Percentiles rank a stretch among this genome's conserved stretches.
Evolutionary conservation across 1,140 invertebrate genomes (phyloP).

Genomic region (Prorops nasuta): DNA sequence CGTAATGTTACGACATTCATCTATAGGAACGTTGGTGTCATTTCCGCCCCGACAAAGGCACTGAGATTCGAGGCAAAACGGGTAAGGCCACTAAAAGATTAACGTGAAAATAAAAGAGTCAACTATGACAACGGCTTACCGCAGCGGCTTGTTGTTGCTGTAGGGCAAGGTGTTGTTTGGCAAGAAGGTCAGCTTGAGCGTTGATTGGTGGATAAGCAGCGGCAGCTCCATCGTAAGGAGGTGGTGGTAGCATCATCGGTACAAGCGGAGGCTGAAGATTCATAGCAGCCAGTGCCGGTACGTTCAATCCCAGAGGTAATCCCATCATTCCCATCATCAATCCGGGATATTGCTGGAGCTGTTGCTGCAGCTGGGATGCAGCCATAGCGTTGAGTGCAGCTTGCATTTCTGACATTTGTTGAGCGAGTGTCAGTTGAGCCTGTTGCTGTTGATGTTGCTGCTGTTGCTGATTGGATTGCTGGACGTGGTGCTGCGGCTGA

Average conservation of each 20-base stretch:
- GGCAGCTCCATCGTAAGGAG: constrained; percentile 65
- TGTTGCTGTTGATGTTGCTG: constrained; percentile 41
- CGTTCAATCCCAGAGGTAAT: constrained; percentile 79
- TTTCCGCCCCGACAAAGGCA: no score
- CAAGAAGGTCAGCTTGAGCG: constrained; percentile 58
- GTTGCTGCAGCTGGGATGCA: constrained; percentile 77
- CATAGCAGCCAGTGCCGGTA: constrained; percentile 82
- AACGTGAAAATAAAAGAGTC: no score
- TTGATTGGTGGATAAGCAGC: constrained; percentile 56
- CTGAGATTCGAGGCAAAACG: no score
- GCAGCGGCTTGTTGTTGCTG: constrained; percentile 67
- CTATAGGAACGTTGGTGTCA: no score
- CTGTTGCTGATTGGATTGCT: constrained; percentile 31
- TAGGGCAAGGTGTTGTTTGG: constrained; percentile 70
- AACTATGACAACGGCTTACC: constrained; percentile 27
- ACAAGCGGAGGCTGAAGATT: constrained; percentile 84
- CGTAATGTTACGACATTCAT: no score
- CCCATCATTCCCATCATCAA: constrained; percentile 71
- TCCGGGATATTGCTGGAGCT: constrained; percentile 63
- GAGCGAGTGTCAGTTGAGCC: constrained; percentile 65
- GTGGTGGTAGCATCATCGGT: constrained; percentile 86
- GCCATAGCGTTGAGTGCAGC: constrained; percentile 82
- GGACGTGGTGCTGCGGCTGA: constrained; percentile 52
- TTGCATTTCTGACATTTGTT: constrained; percentile 83
- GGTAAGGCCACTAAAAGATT: no score